These are phyloP conservation scores for Tuberolachnus salignus DNA, from an alignment of 2,888 invertebrate species.

Conservation along the genomic window DNA sequence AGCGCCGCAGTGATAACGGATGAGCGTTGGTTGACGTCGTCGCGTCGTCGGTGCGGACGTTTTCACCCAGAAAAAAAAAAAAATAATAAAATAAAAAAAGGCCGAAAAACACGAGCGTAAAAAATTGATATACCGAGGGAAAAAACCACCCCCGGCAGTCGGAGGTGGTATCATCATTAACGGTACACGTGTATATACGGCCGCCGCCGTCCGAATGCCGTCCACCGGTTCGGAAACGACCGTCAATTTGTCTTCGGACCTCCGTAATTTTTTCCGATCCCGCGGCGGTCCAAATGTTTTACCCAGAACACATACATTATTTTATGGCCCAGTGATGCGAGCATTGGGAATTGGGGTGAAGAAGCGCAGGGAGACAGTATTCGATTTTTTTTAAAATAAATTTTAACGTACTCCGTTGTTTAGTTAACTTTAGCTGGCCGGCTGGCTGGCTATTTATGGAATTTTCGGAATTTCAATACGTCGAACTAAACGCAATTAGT, in stretches of 20 bases:
- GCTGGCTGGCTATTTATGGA: too few relatives aligned
- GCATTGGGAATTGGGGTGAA: too few relatives aligned
- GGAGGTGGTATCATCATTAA: slow-evolving; percentile 37
- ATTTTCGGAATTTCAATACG: too few relatives aligned
- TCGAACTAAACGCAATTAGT: too few relatives aligned
- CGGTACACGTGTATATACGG: slow-evolving; percentile 46
- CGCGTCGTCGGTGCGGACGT: slow-evolving; percentile 23
- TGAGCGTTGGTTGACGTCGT: slow-evolving; percentile 42
- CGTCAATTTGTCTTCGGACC: slow-evolving; percentile 50
- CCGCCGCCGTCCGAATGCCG: not conserved
- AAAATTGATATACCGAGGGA: slow-evolving; percentile 28
- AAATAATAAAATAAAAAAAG: not conserved
- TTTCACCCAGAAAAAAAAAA: slow-evolving; percentile 16
- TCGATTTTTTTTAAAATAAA: too few relatives aligned
- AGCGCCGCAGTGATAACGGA: slow-evolving; percentile 43
- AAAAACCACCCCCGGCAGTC: not conserved
- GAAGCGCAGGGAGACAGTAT: too few relatives aligned
- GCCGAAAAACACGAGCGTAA: slow-evolving; percentile 11
- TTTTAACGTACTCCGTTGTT: too few relatives aligned
- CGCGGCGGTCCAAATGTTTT: not conserved
- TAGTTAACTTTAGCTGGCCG: too few relatives aligned
- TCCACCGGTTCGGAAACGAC: slow-evolving; percentile 48
- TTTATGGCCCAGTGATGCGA: too few relatives aligned
- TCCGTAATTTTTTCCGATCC: slow-evolving; percentile 12
- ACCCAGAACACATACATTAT: too few relatives aligned